These are phyloP conservation scores for Norana najaformis DNA, from an alignment of 2,888 invertebrate species.

Conservation along the genomic window DNA sequence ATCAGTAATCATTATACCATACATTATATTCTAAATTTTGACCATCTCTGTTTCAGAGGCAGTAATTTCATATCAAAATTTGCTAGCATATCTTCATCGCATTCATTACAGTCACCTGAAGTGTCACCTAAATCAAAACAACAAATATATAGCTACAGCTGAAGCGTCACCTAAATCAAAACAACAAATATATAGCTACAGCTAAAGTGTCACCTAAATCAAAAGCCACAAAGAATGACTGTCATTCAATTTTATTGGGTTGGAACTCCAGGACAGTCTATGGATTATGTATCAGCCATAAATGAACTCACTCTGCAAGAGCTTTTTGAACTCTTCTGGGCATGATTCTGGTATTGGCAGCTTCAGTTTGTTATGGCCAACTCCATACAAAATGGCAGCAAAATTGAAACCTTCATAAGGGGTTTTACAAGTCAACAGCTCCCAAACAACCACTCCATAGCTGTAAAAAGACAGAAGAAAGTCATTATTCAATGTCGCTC, in stretches of 20 bases:
- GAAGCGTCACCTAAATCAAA: neutral
- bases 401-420: slow-evolving; percentile 35
- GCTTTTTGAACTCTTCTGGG: slow-evolving; percentile 31
- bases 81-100: neutral
- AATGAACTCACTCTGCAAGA: slow-evolving; percentile 29
- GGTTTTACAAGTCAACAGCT: slow-evolving; percentile 74
- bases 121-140: neutral
- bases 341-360: slow-evolving; percentile 34
- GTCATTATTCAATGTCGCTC: neutral
- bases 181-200: too few relatives aligned
- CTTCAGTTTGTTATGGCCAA: slow-evolving; percentile 34
- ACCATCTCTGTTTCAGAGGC: neutral
- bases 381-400: slow-evolving; percentile 36
- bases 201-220: neutral
- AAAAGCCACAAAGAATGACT: neutral
- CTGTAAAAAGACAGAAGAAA: slow-evolving; percentile 60
- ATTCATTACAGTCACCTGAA: neutral
- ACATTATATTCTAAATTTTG: neutral
- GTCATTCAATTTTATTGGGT: neutral
- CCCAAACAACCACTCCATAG: slow-evolving; percentile 94
- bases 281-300: neutral
- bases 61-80: neutral
- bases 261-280: neutral
- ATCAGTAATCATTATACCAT: too few relatives aligned
- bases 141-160: too few relatives aligned